Conservation (phyloP, 2,888 invertebrate species). For the Drosophila gaucha region DNA sequence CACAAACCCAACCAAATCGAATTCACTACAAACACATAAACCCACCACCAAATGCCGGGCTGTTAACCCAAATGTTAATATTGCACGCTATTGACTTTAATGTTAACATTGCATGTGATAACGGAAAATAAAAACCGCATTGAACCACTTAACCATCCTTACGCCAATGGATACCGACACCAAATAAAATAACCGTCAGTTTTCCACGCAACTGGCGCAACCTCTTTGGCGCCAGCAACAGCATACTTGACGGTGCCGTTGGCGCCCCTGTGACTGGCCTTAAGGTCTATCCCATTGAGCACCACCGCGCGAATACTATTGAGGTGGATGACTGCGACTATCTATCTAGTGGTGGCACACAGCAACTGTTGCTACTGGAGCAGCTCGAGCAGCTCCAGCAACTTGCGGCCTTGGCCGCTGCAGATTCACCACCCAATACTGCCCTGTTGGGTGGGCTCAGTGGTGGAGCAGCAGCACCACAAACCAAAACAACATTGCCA, state of each 20-base stretch:
- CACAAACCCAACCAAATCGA: conserved; percentile 29
- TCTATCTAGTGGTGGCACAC: conserved; percentile 65
- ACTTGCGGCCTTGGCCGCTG: conserved; percentile 80
- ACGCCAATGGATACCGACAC: conserved; percentile 23
- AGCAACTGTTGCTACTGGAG: conserved; percentile 79
- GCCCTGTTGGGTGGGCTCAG: conserved; percentile 40
- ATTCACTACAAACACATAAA: conserved; percentile 14
- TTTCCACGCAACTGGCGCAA: conserved; percentile 84
- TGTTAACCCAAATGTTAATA: conserved; percentile 5
- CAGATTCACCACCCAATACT: conserved; percentile 80
- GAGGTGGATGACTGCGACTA: conserved; percentile 84
- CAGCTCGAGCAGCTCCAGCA: conserved; percentile 82
- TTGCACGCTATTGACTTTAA: conserved; percentile 1
- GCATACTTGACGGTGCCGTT: conserved; percentile 50
- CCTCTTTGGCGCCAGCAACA: conserved; percentile 70
- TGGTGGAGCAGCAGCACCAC: conserved; percentile 17
- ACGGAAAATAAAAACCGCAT: conserved; percentile 17
- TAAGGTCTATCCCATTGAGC: conserved; percentile 68
- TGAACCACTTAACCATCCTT: conserved; percentile 9
- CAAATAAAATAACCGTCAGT: conserved; percentile 70
- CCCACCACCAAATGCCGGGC: conserved; percentile 9
- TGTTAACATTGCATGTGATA: conserved; percentile 14
- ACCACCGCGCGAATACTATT: conserved; percentile 83
- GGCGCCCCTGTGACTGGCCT: conserved; percentile 65
- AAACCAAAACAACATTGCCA: conserved; percentile 53